Percentiles rank a stretch among this genome's conserved stretches.
phyloP scores from a whole-genome alignment of 2,888 invertebrate genomes.

The Biston betularia region DNA sequence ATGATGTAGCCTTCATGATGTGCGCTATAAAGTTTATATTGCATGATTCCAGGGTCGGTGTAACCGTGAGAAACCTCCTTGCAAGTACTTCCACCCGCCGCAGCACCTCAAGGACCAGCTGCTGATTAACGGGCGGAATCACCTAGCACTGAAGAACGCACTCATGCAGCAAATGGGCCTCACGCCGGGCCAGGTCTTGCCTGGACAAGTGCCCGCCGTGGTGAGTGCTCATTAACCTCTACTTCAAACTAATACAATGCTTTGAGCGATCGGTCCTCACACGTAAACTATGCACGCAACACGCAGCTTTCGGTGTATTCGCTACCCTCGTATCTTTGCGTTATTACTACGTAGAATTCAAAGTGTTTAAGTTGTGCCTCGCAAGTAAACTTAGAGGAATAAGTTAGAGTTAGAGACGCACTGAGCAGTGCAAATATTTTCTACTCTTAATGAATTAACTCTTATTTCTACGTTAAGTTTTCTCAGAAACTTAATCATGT shows the following conservation, averaged over 20 bases:
- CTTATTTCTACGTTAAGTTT: slow-evolving; percentile 55
- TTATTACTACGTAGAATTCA: slow-evolving; percentile 69
- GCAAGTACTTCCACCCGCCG: slow-evolving; percentile 99
- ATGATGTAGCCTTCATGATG: slow-evolving; percentile 14
- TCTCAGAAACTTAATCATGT: slow-evolving; percentile 60
- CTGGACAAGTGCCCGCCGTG: slow-evolving; percentile 97
- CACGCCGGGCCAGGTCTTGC: slow-evolving; percentile 96
- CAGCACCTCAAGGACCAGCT: slow-evolving; percentile 99
- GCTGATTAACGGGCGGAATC: slow-evolving; percentile 99
- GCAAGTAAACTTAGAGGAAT: slow-evolving; percentile 26
- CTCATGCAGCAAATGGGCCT: slow-evolving; percentile 98
- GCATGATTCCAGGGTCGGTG: slow-evolving; percentile 96
- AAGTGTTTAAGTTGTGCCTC: slow-evolving; percentile 77
- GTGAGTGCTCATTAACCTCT: slow-evolving; percentile 86
- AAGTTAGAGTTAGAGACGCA: slow-evolving; percentile 37
- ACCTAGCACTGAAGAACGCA: slow-evolving; percentile 99
- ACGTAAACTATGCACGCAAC: slow-evolving; percentile 77
- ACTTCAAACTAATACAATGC: slow-evolving; percentile 51
- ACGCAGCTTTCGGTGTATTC: slow-evolving; percentile 82
- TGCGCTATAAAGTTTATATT: slow-evolving; percentile 34
- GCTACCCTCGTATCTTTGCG: slow-evolving; percentile 66
- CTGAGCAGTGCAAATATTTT: slow-evolving; percentile 49
- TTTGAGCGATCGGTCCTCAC: slow-evolving; percentile 81
- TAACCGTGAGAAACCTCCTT: slow-evolving; percentile 99
- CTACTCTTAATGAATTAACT: slow-evolving; percentile 53